phyloP scores from a whole-genome alignment of 2,797 vertebrate genomes.

The Diplodus puntazzo region DNA sequence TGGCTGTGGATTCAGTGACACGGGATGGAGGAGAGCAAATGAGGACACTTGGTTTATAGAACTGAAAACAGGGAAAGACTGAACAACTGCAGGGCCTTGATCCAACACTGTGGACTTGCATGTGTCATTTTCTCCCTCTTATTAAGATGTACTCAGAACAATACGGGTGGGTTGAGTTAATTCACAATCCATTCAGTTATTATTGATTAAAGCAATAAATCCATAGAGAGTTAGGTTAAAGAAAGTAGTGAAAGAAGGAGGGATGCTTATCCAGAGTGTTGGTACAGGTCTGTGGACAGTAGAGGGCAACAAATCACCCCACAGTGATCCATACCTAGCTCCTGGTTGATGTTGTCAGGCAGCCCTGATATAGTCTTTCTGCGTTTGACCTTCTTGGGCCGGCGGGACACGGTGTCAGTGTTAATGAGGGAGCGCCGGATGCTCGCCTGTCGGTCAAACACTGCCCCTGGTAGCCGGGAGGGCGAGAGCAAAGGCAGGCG shows the following conservation, averaged over 20 bases:
- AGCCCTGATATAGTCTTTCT: slow-evolving; percentile 99
- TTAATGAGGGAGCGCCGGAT: slow-evolving; percentile 98
- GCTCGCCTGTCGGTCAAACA: slow-evolving; percentile 99
- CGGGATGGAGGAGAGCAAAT: slow-evolving; percentile 40
- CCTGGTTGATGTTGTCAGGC: slow-evolving; percentile 97
- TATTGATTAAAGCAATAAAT: slow-evolving; percentile 6
- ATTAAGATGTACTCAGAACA: slow-evolving; percentile 4
- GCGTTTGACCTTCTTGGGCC: slow-evolving; percentile 99
- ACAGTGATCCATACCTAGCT: slow-evolving; percentile 95
- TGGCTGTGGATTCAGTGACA: slow-evolving; percentile 21
- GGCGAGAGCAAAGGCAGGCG: slow-evolving; percentile 86
- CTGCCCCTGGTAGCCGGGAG: slow-evolving; percentile 95
- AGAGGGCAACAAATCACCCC: slow-evolving; percentile 60
- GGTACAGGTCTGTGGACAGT: slow-evolving; percentile 67
- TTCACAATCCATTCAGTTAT: background rate
- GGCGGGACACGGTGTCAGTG: slow-evolving; percentile 98
- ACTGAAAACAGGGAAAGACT: slow-evolving; percentile 47
- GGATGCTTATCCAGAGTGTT: slow-evolving; percentile 60
- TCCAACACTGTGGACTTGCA: slow-evolving; percentile 55
- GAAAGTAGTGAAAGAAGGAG: slow-evolving; percentile 16
- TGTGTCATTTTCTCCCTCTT: slow-evolving; percentile 17
- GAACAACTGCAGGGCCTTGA: slow-evolving; percentile 52
- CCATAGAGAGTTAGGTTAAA: background rate
- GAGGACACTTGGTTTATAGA: slow-evolving; percentile 40
- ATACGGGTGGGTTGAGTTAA: background rate